Base-by-base conservation (phyloP, 2,797 vertebrate genomes). In the Macrochelys suwanniensis region DNA sequence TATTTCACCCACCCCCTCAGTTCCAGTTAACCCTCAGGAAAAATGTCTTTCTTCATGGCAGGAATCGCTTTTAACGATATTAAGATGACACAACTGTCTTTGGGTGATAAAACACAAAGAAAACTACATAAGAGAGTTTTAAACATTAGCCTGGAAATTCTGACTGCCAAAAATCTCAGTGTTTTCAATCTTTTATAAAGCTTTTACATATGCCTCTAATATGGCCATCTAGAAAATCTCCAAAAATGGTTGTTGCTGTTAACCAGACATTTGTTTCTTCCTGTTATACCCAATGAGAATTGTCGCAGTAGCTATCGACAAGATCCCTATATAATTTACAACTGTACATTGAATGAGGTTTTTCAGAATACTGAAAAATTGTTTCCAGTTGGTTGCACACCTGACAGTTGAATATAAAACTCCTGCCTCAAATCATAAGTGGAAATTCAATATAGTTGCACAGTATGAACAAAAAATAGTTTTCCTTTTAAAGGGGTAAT, bases 1-100 rank as follows among this genome's bases (percentile, higher is more conserved):
- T 54, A 54, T 54, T 54, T 98, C 96, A 76, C 86, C 87, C 65
- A 97, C 85, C 82, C 68, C 61, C 92, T 96, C 81, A 94, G 78
- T 95, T 97, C 82, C 91, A 98, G 82, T 97, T 97, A 98, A 97
- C 93, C 90, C 42, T 25, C 61, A 96, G 94, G 94, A 97, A 98
- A 98, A 98, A 96, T 91, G 83, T 97, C 1, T 71, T 45, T 94
- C 94, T 98, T 96, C 94, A 93, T 95, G 68, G 56, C 81, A 89
- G 57, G 92, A 96, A 83, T 90, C 88, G 49, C 33, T 95, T 95
- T 97, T 96, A 96, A 97, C 49, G 71, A 92, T 71, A 80, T 87
- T 86, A 94, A 95, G 85, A 96, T 88, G 88, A 88, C 84, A 54
- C 42, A 90, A 57, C 59, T 97, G 80, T 94, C 89, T 91, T 95